Conservation (phyloP, 2,888 invertebrate species). For the Agrochola circellaris region DNA sequence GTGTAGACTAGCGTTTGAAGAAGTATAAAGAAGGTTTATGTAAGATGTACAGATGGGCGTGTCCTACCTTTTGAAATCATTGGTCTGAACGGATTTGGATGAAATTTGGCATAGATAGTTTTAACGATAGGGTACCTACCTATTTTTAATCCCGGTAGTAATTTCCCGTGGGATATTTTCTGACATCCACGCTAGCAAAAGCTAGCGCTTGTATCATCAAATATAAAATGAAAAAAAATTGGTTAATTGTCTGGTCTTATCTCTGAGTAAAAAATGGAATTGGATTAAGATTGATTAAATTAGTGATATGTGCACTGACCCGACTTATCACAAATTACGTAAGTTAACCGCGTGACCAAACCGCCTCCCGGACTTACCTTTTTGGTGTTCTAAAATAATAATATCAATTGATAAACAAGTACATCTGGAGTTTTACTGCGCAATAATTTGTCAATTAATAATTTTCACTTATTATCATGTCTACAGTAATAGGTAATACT, state of each 20-base stretch:
- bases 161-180: too few species aligned
- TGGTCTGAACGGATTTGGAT: too few species aligned
- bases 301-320: slow-evolving; percentile 9
- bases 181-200: too few species aligned
- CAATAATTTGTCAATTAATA: slow-evolving; percentile 29
- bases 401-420: slow-evolving; percentile 38
- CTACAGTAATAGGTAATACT: slow-evolving; percentile 19
- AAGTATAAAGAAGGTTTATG: too few species aligned
- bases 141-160: too few species aligned
- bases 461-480: slow-evolving; percentile 28
- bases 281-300: slow-evolving; percentile 17
- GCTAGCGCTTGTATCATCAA: too few species aligned
- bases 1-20: too few species aligned
- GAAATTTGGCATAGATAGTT: too few species aligned
- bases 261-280: not conserved
- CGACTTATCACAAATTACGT: slow-evolving; percentile 13
- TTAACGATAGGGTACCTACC: too few species aligned
- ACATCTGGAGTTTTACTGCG: slow-evolving; percentile 40
- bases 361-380: slow-evolving; percentile 16
- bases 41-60: too few species aligned
- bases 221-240: too few species aligned
- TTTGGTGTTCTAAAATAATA: slow-evolving; percentile 10
- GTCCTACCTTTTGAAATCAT: too few species aligned
- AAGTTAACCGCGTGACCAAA: slow-evolving; percentile 19
- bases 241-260: slow-evolving; percentile 10